Evolutionary conservation across 2,888 invertebrate genomes (phyloP).

Genomic region (Norana najaformis): DNA sequence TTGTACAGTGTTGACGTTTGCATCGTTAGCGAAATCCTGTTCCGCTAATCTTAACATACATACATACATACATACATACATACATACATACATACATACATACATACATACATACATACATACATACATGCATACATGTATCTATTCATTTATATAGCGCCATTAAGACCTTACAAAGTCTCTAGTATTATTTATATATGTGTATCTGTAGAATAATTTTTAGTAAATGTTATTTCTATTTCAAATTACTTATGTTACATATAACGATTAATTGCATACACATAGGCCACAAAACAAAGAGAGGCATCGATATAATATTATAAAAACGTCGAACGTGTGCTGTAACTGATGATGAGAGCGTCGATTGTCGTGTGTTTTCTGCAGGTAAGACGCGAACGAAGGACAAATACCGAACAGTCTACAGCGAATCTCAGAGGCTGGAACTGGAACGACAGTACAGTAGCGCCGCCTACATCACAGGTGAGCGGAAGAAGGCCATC

Average conservation of each 20-base stretch:
- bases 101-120: conserved; percentile 18
- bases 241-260: no score
- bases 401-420: background rate
- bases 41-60: background rate
- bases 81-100: conserved; percentile 14
- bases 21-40: no score
- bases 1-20: no score
- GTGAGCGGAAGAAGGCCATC: background rate
- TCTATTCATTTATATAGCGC: background rate
- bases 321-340: no score
- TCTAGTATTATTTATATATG: no score
- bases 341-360: background rate
- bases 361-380: background rate
- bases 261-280: no score
- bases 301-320: no score
- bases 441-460: background rate
- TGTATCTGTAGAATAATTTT: no score
- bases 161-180: no score
- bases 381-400: conserved; percentile 19
- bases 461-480: background rate
- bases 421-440: background rate
- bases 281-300: no score
- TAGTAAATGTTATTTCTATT: no score
- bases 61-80: conserved; percentile 15
- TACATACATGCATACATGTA: conserved; percentile 15